A percentile compares a stretch with the other conserved stretches of the same genome.
Conservation (phyloP, 37 sponge, comb jelly and placozoan species). For the Agelas oroides region DNA sequence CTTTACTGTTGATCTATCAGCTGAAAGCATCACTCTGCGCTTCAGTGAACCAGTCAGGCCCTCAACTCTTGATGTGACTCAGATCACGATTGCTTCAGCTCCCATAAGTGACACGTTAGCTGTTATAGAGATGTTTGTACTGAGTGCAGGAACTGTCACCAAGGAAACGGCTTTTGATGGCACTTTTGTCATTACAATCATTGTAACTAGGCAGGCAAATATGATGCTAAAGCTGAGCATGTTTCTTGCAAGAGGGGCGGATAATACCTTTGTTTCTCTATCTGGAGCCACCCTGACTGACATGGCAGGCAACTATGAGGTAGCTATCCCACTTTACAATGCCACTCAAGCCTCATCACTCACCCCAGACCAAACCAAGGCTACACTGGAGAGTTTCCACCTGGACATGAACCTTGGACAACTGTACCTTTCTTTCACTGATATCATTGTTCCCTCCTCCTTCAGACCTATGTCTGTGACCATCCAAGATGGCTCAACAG, state of each 20-base stretch:
- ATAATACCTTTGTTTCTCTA: constrained; percentile 70
- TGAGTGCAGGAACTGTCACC: constrained; percentile 44
- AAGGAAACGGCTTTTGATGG: constrained; percentile 62
- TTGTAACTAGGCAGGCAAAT: constrained; percentile 51
- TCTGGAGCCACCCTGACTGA: constrained; percentile 66
- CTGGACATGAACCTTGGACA: constrained; percentile 81
- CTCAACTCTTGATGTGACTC: constrained; percentile 67
- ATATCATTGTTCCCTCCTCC: constrained; percentile 60
- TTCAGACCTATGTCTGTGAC: constrained; percentile 43
- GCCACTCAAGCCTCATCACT: neutral
- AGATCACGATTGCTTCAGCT: constrained; percentile 63
- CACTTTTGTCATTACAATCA: constrained; percentile 26
- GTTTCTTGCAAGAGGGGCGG: constrained; percentile 27
- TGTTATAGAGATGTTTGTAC: neutral
- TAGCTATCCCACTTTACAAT: constrained; percentile 40
- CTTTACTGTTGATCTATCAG: constrained; percentile 68
- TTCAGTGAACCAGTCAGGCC: constrained; percentile 89
- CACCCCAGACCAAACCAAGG: constrained; percentile 45
- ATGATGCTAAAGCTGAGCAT: constrained; percentile 68
- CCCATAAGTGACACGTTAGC: neutral
- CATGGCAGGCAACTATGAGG: constrained; percentile 72
- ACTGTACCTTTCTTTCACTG: constrained; percentile 80
- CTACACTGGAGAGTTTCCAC: constrained; percentile 54
- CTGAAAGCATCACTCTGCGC: constrained; percentile 56
- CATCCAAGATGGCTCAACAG: constrained; percentile 72